Conservation (phyloP, 1,140 invertebrate genomes). For the Drosophila saltans region DNA sequence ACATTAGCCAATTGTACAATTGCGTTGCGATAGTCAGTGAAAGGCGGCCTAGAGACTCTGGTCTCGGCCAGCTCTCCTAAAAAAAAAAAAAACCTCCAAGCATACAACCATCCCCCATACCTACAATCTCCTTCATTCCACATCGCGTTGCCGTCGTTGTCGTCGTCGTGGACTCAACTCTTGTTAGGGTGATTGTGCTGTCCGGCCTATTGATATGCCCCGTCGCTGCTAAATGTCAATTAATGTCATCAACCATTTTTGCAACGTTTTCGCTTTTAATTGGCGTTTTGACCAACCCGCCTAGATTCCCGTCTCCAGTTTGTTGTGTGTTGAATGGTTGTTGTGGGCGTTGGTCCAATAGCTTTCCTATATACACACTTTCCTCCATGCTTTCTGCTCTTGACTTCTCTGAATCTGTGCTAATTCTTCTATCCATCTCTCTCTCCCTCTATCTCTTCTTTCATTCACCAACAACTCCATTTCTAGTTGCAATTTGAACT, state of each 20-base stretch:
- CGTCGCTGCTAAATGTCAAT: conserved; percentile 80
- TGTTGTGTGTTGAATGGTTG: conserved; percentile 18
- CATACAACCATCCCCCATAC: not conserved
- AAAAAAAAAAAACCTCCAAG: no score
- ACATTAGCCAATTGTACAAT: conserved; percentile 80
- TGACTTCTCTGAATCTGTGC: conserved; percentile 54
- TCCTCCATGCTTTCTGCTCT: conserved; percentile 48
- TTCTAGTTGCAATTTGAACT: conserved; percentile 18
- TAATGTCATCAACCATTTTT: conserved; percentile 77
- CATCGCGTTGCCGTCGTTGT: no score
- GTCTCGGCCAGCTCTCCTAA: not conserved
- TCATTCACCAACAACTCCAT: conserved; percentile 10
- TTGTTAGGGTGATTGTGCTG: conserved; percentile 73
- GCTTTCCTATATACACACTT: not conserved
- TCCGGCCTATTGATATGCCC: conserved; percentile 76
- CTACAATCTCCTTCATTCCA: not conserved
- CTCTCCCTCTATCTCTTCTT: conserved; percentile 1
- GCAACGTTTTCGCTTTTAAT: conserved; percentile 78
- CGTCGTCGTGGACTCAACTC: conserved; percentile 23
- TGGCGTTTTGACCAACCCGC: conserved; percentile 55
- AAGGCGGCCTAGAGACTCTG: conserved; percentile 60
- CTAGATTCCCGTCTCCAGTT: conserved; percentile 36
- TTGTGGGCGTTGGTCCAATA: conserved; percentile 36
- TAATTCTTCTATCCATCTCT: not conserved
- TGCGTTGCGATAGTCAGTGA: conserved; percentile 66